Evolutionary conservation across 2,888 invertebrate genomes (phyloP), one percentile per base, ranked within the genome.

Genomic region (Caenorhabditis sulstoni): DNA sequence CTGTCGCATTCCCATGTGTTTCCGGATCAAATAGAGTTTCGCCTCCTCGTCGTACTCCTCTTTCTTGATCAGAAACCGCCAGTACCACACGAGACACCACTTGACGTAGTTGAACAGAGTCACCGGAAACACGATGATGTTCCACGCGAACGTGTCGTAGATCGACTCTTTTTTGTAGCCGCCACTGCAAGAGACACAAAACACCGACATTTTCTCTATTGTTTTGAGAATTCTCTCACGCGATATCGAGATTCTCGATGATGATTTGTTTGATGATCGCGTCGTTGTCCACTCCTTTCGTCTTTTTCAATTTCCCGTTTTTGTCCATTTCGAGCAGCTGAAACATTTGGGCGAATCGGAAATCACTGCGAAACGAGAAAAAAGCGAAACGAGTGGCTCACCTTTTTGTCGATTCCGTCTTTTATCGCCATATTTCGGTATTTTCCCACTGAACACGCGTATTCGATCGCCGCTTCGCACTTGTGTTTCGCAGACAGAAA

Each of bases 231-330:
- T 53, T 70, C 7, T 29, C 29, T 3, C 7, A 92, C 92, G 91
- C 94, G 55, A 96, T 96, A 89, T 96, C 96, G 94, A 96, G 95
- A 90, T 96, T 96, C 84, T 96, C 94, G 91, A 94, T 95, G 73
- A 97, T 94, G 2, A 97, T 94, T 90, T 93, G 93, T 80, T 94
- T 93, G 66, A 96, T 94, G 45, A 95, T 93, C 74, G 92, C 92
- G 89, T 96, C 96, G 81, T 94, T 93, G 90, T 95, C 95, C 84
- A 94, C 94, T 90, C 86, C 87, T 41, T 81, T 81, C 22, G 67
- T 67, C 58, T 87, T 89, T 61, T 87, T 86, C 66, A 87, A 79
- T 55, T 89, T 89, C 58, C 89, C 90, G 45, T 81, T 76, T 20
- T 67, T 50, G 65, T 88, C 88, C 66, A 88, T 82, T 61, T 89